Evolutionary conservation across 2,888 invertebrate genomes (phyloP).

Genomic region (Agonopterix alstromeriana): DNA sequence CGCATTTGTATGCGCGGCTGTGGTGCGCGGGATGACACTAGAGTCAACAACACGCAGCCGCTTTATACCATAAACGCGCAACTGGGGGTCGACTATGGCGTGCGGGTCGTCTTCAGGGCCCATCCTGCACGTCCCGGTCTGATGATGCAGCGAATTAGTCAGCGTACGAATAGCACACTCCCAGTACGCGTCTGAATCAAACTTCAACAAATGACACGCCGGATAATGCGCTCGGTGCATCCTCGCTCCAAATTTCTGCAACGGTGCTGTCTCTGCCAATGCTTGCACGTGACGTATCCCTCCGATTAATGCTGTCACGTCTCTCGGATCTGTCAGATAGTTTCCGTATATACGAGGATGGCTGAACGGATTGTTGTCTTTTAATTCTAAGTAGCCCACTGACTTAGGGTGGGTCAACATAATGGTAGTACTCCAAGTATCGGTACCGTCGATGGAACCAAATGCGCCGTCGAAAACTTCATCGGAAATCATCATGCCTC

Average conservation of each 20-base stretch:
- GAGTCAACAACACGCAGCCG: slow-evolving; percentile 72
- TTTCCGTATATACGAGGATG: slow-evolving; percentile 82
- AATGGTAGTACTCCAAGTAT: slow-evolving; percentile 77
- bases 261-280: slow-evolving; percentile 60
- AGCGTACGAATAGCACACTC: slow-evolving; percentile 79
- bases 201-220: slow-evolving; percentile 69
- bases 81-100: slow-evolving; percentile 80
- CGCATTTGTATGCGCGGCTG: slow-evolving; percentile 73
- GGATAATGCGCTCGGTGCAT: slow-evolving; percentile 77
- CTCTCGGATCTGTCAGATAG: slow-evolving; percentile 79
- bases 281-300: slow-evolving; percentile 75
- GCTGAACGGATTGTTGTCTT: slow-evolving; percentile 78
- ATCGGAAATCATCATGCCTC: slow-evolving; percentile 63
- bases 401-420: slow-evolving; percentile 82
- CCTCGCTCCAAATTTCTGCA: slow-evolving; percentile 67
- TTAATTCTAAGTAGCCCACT: slow-evolving; percentile 80
- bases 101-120: slow-evolving; percentile 75
- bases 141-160: slow-evolving; percentile 80
- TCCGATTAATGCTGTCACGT: slow-evolving; percentile 78
- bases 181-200: slow-evolving; percentile 79
- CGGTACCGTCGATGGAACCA: slow-evolving; percentile 46
- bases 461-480: slow-evolving; percentile 59
- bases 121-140: slow-evolving; percentile 81
- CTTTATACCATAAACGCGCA: slow-evolving; percentile 65
- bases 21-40: slow-evolving; percentile 73